A percentile compares a stretch with the other conserved stretches of the same genome.
These are phyloP conservation scores for Athrips mouffetella DNA, from an alignment of 2,888 invertebrate species.

Conservation along the genomic window DNA sequence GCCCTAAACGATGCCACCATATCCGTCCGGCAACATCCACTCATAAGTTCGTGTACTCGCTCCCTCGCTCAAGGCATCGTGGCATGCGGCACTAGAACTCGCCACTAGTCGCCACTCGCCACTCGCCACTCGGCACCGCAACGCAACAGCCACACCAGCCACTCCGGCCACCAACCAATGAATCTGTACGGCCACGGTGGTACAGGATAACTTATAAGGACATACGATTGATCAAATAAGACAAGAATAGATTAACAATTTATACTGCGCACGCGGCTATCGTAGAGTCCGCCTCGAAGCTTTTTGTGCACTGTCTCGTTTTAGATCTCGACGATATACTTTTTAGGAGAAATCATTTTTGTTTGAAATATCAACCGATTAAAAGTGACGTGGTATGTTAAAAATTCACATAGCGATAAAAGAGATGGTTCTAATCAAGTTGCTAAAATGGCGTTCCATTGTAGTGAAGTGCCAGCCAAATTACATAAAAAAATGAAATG, in stretches of 20 bases:
- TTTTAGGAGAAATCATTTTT: neutral
- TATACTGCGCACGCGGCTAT: neutral
- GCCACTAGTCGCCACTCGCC: neutral
- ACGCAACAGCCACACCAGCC: neutral
- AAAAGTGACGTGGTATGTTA: neutral
- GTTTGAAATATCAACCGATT: neutral
- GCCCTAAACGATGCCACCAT: conserved; percentile 71
- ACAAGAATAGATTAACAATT: conserved; percentile 17
- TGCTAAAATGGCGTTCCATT: conserved; percentile 15
- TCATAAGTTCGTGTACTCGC: conserved; percentile 47
- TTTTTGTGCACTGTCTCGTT: neutral
- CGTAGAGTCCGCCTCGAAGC: neutral
- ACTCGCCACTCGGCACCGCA: neutral
- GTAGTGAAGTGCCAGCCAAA: conserved; percentile 25
- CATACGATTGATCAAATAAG: conserved; percentile 21
- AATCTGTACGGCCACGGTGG: conserved; percentile 8
- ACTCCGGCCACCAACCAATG: conserved; percentile 4
- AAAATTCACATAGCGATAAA: neutral
- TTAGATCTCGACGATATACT: neutral
- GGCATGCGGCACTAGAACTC: neutral
- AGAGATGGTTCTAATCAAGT: conserved; percentile 18
- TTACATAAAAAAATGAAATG: conserved; percentile 58
- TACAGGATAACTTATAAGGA: conserved; percentile 20
- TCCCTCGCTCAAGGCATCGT: conserved; percentile 39
- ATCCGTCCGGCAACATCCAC: conserved; percentile 58